phyloP scores from a whole-genome alignment of 2,888 invertebrate genomes.

The Cartodere bifasciata region DNA sequence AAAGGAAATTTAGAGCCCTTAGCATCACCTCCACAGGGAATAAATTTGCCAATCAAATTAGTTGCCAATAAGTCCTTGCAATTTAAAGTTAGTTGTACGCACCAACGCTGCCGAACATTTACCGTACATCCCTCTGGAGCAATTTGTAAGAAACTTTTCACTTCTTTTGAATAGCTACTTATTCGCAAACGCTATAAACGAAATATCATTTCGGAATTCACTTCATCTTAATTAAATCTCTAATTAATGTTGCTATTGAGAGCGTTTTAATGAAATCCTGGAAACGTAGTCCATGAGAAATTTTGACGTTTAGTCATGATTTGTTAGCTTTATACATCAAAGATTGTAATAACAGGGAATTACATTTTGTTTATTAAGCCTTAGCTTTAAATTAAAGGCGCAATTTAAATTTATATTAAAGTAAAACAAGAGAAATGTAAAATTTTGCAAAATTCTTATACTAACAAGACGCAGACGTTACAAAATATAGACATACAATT shows the following conservation, averaged over 20 bases:
- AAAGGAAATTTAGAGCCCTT: slow-evolving; percentile 14
- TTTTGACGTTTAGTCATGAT: no score
- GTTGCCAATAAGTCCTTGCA: slow-evolving; percentile 23
- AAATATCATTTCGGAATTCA: slow-evolving; percentile 20
- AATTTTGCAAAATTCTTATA: no score
- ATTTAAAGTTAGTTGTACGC: slow-evolving; percentile 9
- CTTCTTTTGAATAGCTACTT: slow-evolving; percentile 16
- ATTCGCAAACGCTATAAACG: slow-evolving; percentile 17
- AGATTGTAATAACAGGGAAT: no score
- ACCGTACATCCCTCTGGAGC: slow-evolving; percentile 21
- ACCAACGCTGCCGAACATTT: slow-evolving; percentile 11
- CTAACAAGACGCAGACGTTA: no score
- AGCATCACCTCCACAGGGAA: slow-evolving; percentile 20
- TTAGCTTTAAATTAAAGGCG: no score
- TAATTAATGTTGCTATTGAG: slow-evolving; percentile 22
- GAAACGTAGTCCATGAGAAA: no score
- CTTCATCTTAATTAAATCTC: slow-evolving; percentile 24
- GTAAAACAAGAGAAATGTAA: no score
- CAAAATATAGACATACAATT: no score
- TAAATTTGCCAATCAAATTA: slow-evolving; percentile 26
- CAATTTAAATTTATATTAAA: no score
- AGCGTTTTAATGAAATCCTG: no score
- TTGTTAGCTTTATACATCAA: no score
- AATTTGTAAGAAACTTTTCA: slow-evolving; percentile 20
- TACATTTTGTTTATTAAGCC: no score